These are phyloP conservation scores for Carterocephalus palaemon DNA, from an alignment of 2,888 invertebrate species.

Conservation along the genomic window DNA sequence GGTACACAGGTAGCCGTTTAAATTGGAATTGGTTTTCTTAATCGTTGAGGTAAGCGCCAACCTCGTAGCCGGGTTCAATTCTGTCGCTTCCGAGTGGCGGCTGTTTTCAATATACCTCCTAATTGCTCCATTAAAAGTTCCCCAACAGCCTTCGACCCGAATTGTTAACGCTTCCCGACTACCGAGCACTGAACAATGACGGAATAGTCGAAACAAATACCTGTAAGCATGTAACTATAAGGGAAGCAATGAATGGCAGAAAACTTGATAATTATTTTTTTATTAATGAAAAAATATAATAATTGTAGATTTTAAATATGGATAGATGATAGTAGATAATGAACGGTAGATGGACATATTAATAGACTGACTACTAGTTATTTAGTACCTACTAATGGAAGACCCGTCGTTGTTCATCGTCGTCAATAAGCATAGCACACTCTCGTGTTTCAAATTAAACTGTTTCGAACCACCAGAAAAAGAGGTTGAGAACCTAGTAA, in stretches of 20 bases:
- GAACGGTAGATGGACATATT: no score
- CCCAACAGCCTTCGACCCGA: slow-evolving; percentile 49
- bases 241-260: no score
- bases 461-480: no score
- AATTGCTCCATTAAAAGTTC: slow-evolving; percentile 69
- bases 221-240: no score
- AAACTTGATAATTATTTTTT: neutral
- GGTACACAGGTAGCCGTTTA: slow-evolving; percentile 25
- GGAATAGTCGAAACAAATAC: slow-evolving; percentile 32
- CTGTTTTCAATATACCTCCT: slow-evolving; percentile 62
- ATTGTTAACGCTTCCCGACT: slow-evolving; percentile 49
- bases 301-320: no score
- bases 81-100: slow-evolving; percentile 39
- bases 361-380: no score
- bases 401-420: no score
- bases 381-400: no score
- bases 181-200: slow-evolving; percentile 46
- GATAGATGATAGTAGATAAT: no score
- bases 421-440: no score
- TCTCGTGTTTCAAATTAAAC: no score
- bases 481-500: slow-evolving; percentile 45
- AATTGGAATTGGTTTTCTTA: slow-evolving; percentile 45
- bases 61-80: slow-evolving; percentile 29
- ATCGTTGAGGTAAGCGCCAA: slow-evolving; percentile 39
- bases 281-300: neutral